Evolutionary conservation across 1,140 invertebrate genomes (phyloP), one percentile per base, ranked within the genome.

Genomic region (Platorchestia sp.): DNA sequence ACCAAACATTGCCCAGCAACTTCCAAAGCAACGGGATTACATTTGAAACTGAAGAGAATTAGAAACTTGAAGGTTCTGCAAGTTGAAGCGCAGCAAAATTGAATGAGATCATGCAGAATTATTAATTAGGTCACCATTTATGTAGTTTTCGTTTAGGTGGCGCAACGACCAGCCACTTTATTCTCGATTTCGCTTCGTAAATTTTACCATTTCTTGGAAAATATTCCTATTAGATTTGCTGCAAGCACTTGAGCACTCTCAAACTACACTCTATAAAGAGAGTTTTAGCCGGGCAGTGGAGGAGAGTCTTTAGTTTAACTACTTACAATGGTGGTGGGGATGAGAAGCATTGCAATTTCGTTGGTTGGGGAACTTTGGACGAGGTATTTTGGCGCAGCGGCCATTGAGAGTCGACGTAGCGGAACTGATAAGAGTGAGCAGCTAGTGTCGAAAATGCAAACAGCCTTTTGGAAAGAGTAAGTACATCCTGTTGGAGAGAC

Each of bases 401-500:
- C 91, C 91, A 93, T 93, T 93, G 91, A 93, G 45, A 93, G 91
- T 45, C 91, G 91, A 93, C 91, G 91, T 93, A 93, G 91, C 91
- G 91, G 91, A 93, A 93, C 91, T 45, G 91, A 93, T 93, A 93
- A 93, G 91, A 93, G 91, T 93, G 43, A 93, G 44, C 91, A 93
- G 91, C 91, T 40, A 93, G 91, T 93, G 91, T 93, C 91, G 45
- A 93, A 93, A 93, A 93, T 93, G 43, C 91, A 93, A 93, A 93
- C 91, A 45, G 91, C 91, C 45, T 93, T n/a, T 93, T 93, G 45
- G 91, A 93, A 93, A 45, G 91, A 93, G 91, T 45, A 47, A 47
- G 91, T 93, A 93, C 91, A 93, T 93, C 91, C 91, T 93, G 91
- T 93, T 93, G 45, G 91, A 45, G 91, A 93, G 91, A 93, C 91